Conservation (phyloP, 2,113 vertebrate species). For the Eretmochelys imbricata region DNA sequence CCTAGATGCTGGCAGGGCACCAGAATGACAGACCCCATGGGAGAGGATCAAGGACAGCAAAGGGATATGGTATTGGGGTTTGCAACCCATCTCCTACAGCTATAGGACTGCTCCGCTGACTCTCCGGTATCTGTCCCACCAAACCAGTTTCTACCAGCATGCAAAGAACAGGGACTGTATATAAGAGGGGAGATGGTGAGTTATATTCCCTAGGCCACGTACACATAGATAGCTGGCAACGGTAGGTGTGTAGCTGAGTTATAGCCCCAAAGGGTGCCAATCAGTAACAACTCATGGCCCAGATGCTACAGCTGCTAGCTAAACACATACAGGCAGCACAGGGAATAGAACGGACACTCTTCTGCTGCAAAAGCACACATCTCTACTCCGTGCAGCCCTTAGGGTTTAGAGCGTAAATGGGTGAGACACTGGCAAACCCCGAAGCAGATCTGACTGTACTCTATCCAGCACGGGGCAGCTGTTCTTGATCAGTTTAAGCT, state of each 20-base stretch:
- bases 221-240: neutral
- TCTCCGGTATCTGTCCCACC: neutral
- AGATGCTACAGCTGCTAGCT: neutral
- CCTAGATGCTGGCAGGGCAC: fast-evolving
- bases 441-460: neutral
- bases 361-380: neutral
- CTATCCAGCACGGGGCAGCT: neutral
- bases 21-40: neutral
- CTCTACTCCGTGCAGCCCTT: neutral
- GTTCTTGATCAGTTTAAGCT: neutral
- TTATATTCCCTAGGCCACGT: neutral
- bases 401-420: neutral
- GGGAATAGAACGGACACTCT: neutral
- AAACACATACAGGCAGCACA: neutral
- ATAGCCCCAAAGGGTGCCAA: neutral
- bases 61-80: too few species aligned
- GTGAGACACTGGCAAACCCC: neutral
- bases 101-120: neutral
- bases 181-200: neutral
- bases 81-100: neutral
- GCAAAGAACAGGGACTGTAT: neutral
- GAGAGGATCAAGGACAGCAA: neutral
- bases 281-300: neutral
- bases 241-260: neutral
- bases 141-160: neutral